Conservation (phyloP, 2,113 vertebrate genomes). For the Microtus oregoni region DNA sequence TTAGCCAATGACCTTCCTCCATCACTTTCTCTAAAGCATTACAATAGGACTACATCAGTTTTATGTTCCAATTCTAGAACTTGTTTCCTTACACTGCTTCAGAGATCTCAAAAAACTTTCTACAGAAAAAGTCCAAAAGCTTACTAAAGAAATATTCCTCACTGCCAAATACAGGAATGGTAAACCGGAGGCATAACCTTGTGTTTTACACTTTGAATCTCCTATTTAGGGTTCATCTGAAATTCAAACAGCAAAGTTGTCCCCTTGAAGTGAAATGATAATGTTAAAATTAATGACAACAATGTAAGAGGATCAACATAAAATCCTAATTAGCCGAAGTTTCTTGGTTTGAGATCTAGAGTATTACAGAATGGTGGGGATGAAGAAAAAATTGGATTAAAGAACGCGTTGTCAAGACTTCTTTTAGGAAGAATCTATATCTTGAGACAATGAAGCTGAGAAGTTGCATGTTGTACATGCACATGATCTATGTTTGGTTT, state of each 20-base stretch:
- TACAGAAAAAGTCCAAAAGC: neutral
- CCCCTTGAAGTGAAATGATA: neutral
- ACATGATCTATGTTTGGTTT: neutral
- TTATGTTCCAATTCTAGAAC: neutral
- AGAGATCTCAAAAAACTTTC: neutral
- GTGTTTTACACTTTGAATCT: neutral
- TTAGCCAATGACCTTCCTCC: too few relatives aligned
- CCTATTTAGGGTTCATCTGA: neutral
- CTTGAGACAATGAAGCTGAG: neutral
- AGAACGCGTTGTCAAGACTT: too few relatives aligned
- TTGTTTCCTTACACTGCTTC: neutral
- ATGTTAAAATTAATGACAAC: neutral
- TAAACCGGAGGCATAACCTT: neutral
- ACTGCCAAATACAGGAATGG: neutral
- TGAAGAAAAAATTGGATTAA: neutral
- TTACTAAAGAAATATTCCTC: neutral
- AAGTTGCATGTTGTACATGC: neutral
- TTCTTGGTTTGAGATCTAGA: too few relatives aligned
- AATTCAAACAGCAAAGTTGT: slow-evolving; percentile 5
- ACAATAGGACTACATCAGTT: neutral
- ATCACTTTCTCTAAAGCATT: neutral
- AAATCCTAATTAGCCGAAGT: neutral
- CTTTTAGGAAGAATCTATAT: neutral
- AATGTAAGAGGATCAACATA: neutral
- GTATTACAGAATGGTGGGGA: neutral